Evolutionary conservation across 2,113 vertebrate species (phyloP), one percentile per base, ranked within the genome.

Genomic region (Colistium nudipinnis): DNA sequence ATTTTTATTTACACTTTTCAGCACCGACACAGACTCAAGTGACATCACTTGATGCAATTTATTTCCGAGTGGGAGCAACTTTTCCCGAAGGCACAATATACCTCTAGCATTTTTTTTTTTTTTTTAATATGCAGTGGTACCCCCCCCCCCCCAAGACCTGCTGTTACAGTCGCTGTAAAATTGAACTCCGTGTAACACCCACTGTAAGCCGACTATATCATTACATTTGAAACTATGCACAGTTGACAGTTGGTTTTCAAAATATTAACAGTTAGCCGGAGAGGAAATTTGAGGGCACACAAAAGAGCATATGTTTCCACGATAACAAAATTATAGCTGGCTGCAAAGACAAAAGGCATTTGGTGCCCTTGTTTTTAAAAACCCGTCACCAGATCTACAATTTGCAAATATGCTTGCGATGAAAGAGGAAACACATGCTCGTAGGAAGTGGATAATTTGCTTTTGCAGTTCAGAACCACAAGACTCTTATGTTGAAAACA

Each of bases 361-460:
- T 14, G 6, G 17, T 20, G 6, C 2, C 20, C 16, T 12, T 62
- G 9, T 43, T 35, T 7, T 43, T n/a, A 22, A 39, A 47, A 62
- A 49, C 13, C 13, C 1, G 33, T 20, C 7, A 11, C 10, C n/a
- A 35, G 19, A 13, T 20, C 31, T 35, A 11, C 7, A 33, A 19
- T 41, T 49, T 62, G 14, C 25, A 69, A 63, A 51, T 57, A 49
- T 35, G 28, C 13, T 2, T 49, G 4, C 39, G 11, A 63, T 44
- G 4, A 2, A 44, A 41, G 11, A 28, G 9, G 11, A 41, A 14
- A 48, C 38, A 30, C 38, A 49, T 48, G 25, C 9, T 48, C 19
- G 36, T 22, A 45, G 53, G 53, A 70, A 39, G 51, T 35, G 35
- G 35, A 45, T 45, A 3, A 38, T 71, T 44, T 65, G 41, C 13